phyloP scores from a whole-genome alignment of 2,888 invertebrate genomes.

The Chelonus formosanus region DNA sequence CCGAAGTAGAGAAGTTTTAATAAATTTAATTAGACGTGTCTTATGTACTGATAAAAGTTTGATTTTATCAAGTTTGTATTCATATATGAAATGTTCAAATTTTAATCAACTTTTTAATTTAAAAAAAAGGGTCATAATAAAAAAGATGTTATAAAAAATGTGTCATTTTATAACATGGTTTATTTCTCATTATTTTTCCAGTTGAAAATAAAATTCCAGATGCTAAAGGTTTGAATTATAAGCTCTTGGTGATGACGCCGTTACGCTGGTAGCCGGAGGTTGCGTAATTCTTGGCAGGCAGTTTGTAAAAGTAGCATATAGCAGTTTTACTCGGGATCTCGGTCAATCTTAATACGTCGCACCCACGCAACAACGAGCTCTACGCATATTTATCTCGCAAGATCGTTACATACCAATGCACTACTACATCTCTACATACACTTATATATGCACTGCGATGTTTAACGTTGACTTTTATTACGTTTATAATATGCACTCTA shows the following conservation, averaged over 20 bases:
- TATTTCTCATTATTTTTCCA: too few relatives aligned
- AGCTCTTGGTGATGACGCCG: slow-evolving; percentile 25
- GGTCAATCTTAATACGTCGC: slow-evolving; percentile 14
- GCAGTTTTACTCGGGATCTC: slow-evolving; percentile 3
- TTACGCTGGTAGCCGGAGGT: slow-evolving; percentile 31
- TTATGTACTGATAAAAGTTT: too few relatives aligned
- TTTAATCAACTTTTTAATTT: too few relatives aligned
- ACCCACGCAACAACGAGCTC: slow-evolving; percentile 4
- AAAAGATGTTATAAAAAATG: too few relatives aligned
- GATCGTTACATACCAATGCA: slow-evolving; percentile 10
- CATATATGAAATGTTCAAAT: too few relatives aligned
- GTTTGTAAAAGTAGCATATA: not conserved
- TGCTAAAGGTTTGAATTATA: slow-evolving; percentile 5
- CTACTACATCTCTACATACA: not conserved
- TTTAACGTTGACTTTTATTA: slow-evolving; percentile 8
- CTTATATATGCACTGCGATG: not conserved
- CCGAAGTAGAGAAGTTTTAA: too few relatives aligned
- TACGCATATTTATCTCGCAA: slow-evolving; percentile 13
- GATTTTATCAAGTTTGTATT: too few relatives aligned
- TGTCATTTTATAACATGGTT: too few relatives aligned
- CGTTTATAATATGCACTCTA: slow-evolving; percentile 3
- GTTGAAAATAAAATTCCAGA: slow-evolving; percentile 6
- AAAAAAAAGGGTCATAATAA: too few relatives aligned
- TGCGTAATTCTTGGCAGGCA: slow-evolving; percentile 33
- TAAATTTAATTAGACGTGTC: too few relatives aligned